These are phyloP conservation scores for Catocala nupta DNA, from an alignment of 2,888 invertebrate genomes.

Conservation along the genomic window DNA sequence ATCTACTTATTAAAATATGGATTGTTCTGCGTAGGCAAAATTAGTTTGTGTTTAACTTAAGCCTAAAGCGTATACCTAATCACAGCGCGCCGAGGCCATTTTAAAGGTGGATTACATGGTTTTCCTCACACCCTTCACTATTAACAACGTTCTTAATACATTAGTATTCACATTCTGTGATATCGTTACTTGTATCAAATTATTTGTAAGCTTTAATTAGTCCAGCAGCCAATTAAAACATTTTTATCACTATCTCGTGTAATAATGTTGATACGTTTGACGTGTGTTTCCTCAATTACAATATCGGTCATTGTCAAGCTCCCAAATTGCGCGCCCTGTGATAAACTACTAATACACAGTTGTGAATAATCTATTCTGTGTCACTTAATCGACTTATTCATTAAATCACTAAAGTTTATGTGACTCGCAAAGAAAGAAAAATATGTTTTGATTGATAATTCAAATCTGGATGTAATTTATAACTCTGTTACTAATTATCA, in stretches of 20 bases:
- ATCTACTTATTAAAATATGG: too few relatives aligned
- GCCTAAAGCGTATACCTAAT: conserved; percentile 34
- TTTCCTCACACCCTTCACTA: conserved; percentile 44
- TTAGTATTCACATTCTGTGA: conserved; percentile 28
- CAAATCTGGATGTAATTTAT: too few relatives aligned
- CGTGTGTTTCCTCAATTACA: conserved; percentile 1
- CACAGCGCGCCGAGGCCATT: conserved; percentile 34
- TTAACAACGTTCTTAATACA: conserved; percentile 12
- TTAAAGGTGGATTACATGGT: conserved; percentile 23
- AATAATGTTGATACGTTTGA: conserved; percentile 14
- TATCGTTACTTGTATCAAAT: conserved; percentile 9
- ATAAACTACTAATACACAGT: background rate
- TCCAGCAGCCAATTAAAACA: conserved; percentile 21
- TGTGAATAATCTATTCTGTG: too few relatives aligned
- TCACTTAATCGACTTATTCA: too few relatives aligned
- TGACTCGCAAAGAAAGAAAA: too few relatives aligned
- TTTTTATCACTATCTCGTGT: conserved; percentile 12
- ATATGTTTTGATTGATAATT: too few relatives aligned
- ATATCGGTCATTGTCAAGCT: conserved; percentile 18
- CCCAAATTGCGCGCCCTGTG: background rate
- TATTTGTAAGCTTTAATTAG: conserved; percentile 26
- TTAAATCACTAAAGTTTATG: too few relatives aligned
- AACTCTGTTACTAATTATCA: too few relatives aligned
- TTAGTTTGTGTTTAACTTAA: background rate
- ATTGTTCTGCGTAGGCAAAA: too few relatives aligned